phyloP scores from a whole-genome alignment of 2,888 invertebrate species.

The Drosophila atripex region DNA sequence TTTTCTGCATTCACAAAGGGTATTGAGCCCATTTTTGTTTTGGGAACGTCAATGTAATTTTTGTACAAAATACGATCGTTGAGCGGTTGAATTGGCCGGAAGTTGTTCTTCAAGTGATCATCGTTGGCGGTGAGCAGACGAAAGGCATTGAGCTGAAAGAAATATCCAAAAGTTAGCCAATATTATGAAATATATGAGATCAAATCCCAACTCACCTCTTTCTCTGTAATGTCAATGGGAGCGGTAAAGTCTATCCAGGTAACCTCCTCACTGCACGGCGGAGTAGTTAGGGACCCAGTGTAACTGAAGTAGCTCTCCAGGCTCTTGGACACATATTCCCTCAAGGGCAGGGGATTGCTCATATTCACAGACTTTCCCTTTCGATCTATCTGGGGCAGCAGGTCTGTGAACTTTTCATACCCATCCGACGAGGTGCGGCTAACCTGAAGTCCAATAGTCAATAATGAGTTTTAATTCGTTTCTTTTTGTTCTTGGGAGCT shows the following conservation, averaged over 20 bases:
- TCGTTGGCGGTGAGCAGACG: conserved; percentile 87
- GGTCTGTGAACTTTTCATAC: conserved; percentile 86
- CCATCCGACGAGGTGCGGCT: conserved; percentile 82
- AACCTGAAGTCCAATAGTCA: conserved; percentile 48
- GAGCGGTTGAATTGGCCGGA: conserved; percentile 91
- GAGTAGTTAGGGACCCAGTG: conserved; percentile 93
- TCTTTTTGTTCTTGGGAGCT: too few relatives aligned
- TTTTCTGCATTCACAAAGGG: conserved; percentile 62
- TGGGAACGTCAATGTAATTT: background rate
- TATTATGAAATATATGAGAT: background rate
- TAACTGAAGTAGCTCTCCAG: conserved; percentile 91
- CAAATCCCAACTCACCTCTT: conserved; percentile 85
- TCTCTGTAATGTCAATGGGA: conserved; percentile 88
- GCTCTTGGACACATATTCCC: conserved; percentile 85
- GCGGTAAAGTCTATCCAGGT: conserved; percentile 93
- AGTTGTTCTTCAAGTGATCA: conserved; percentile 90
- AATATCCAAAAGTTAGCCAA: conserved; percentile 11
- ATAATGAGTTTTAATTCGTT: background rate
- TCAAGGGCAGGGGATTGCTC: conserved; percentile 85
- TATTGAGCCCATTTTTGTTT: conserved; percentile 32
- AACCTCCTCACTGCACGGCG: conserved; percentile 93
- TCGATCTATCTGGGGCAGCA: conserved; percentile 77
- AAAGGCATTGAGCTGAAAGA: conserved; percentile 89
- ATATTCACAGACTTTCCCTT: conserved; percentile 84
- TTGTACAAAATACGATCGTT: conserved; percentile 87